Evolutionary conservation across 2,797 vertebrate species (phyloP), one percentile per base, ranked within the genome.

Genomic region (Falco berigora): DNA sequence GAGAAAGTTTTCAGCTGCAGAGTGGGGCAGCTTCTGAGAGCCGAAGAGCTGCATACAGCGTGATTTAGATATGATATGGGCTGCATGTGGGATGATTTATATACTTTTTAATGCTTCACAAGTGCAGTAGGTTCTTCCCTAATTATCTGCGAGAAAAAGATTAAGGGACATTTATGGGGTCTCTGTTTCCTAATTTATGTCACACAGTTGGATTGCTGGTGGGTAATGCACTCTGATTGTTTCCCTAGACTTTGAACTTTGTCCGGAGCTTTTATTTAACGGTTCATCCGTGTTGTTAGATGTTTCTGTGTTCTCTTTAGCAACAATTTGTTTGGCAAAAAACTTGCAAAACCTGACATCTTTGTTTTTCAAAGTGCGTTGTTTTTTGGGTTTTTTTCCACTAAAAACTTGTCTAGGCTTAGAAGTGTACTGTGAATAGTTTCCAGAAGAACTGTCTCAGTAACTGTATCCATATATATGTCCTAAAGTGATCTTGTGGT

Each of bases 221-320:
- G 66, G 62, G 58, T 88, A 86, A 59, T 25, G 66, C 17, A 19
- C 69, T 80, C 47, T 36, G 34, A 34, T 58, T 80, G 47, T 84
- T 87, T 66, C 74, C 47, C 34, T 94, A 89, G 88, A 94, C 88
- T 89, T 83, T 92, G 74, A 90, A 85, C 82, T 81, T 96, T 7
- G 53, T 85, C 86, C 49, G 6, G 16, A 88, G 63, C 66, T 90
- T 83, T 83, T 71, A 53, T 74, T 95, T 89, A 83, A 91, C 80
- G 1, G 3, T 85, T 96, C 1, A 8, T 47, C 46, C 42, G 34
- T 34, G 17, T 40, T 55, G 36, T 75, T 86, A 52, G 49, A 44
- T 82, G 28, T 21, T 64, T 74, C 36, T 89, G 46, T 2, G 1
- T 80, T 91, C 50, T 77, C 32, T 80, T 74, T 46, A 80, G 38